Base-by-base conservation (phyloP, 2,113 vertebrate genomes). In the Larimichthys crocea region DNA sequence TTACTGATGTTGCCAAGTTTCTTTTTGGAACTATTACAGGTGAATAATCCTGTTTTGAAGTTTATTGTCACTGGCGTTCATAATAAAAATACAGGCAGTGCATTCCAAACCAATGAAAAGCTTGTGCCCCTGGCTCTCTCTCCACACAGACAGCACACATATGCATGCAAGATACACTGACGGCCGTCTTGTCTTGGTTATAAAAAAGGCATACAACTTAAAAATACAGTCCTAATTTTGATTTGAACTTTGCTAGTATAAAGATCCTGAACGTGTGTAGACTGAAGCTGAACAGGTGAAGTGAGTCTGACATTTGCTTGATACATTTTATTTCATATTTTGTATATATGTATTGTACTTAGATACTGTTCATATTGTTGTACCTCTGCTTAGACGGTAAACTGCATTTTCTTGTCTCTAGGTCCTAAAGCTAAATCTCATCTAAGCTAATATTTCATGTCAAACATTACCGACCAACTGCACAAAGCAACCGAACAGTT, bases 91-190 rank as follows among this genome's bases (percentile, higher is more conserved):
- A 57, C n/a, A 72, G 66, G 4, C 55, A 67, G 76, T 29, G 16
- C 73, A 69, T 85, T 85, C 73, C 69, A 73, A 22, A 53, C 40
- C 53, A 44, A 24, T 85, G 76, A 76, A 76, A 66, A 72, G 53
- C 65, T 48, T 66, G 55, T 70, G n/a, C 29, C 35, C 35, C 17
- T 74, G 64, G 60, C 46, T 80, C 64, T 17, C 2, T 80, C 24
- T 57, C 1, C 11, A 35, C 48, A 49, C 67, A 71, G 40, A 78
- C 11, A 5, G 59, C 3, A 17, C 49, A 77, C 50, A 60, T 22
- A 57, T n/a, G 40, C 26, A 74, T 8, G 40, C 16, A 76, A 69
- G 53, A 40, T 68, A 42, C 53, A 79, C 17, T 26, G 44, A 59
- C 22, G 71, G 10, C 57, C n/a, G 40, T 16, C 3, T 50, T 44